Evolutionary conservation across 2,797 vertebrate species (phyloP), one percentile per base, ranked within the genome.

Genomic region (Semaprochilodus insignis): DNA sequence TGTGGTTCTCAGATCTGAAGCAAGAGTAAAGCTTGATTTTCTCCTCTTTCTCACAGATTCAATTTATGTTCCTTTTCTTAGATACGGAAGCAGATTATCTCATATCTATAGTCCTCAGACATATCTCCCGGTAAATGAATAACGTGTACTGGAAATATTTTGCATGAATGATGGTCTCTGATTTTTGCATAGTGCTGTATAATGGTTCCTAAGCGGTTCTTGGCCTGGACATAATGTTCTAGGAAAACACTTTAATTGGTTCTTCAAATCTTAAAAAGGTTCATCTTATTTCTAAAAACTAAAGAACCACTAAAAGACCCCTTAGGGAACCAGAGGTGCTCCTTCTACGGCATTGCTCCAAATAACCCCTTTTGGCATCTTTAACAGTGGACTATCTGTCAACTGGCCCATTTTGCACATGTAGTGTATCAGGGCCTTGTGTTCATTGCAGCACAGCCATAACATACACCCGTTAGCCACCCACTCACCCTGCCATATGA

Each of bases 391-490:
- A 31, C 62, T 25, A 23, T 62, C 13, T n/a, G n/a, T 23, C 40
- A 17, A 57, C 55, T 21, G 19, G 55, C 23, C 90, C 84, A 82
- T 77, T 81, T 86, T 90, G 88, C 89, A 92, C 93, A 90, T 92
- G 91, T 87, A 90, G 86, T 90, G 90, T 89, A 91, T 93, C 92
- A 92, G 87, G 66, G 34, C 83, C 91, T 92, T 92, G 92, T 69
- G 90, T 92, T 91, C 89, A 92, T 79, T 13, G 80, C 67, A 25
- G 78, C 80, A 82, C 90, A 89, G 88, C 91, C 90, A 92, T 89
- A 92, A 91, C 89, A 91, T 85, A 78, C n/a, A 44, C 31, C 14
- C 87, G 89, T 93, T 94, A 92, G 92, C 93, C 92, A 93, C 90
- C 79, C 88, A 87, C 81, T 86, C 88, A 90, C 88, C 78, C 87